A percentile compares a stretch with the other conserved stretches of the same genome.
phyloP scores from a whole-genome alignment of 2,113 vertebrate genomes.

The Nycticryphes semicollaris region DNA sequence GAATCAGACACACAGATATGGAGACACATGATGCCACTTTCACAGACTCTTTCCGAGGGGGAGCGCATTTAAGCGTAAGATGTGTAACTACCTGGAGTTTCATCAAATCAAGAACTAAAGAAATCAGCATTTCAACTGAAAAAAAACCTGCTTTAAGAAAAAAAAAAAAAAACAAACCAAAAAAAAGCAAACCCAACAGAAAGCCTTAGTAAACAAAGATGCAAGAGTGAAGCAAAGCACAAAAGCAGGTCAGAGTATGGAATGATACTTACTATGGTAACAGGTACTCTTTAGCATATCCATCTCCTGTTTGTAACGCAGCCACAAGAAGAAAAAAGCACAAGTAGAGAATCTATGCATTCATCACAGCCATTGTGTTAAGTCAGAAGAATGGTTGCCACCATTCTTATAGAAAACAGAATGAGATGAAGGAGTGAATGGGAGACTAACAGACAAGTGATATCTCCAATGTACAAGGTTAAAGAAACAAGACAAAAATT shows the following conservation, averaged over 20 bases:
- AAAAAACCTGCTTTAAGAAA: background rate
- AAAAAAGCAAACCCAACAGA: background rate
- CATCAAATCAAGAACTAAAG: background rate
- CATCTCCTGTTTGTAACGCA: constrained; percentile 96
- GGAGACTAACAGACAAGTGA: constrained; percentile 76
- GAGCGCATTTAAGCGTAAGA: background rate
- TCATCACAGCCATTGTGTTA: constrained; percentile 92
- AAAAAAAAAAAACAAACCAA: background rate
- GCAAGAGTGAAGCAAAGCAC: constrained; percentile 81
- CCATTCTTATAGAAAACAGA: constrained; percentile 85
- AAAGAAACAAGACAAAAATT: constrained; percentile 69
- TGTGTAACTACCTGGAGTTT: background rate
- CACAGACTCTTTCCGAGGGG: background rate
- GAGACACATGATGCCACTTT: constrained; percentile 17
- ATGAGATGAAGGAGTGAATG: constrained; percentile 79
- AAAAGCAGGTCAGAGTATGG: constrained; percentile 74
- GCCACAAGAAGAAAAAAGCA: constrained; percentile 99
- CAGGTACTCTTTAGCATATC: constrained; percentile 99
- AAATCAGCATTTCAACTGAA: constrained; percentile 33
- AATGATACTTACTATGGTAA: constrained; percentile 99
- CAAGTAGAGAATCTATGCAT: constrained; percentile 97
- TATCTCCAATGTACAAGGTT: constrained; percentile 58
- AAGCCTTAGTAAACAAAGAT: constrained; percentile 59
- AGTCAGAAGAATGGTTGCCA: constrained; percentile 81
- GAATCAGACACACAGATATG: constrained; percentile 27